A percentile compares a stretch with the other conserved stretches of the same genome.
Evolutionary conservation across 2,113 vertebrate species (phyloP).

Genomic region (Glareola pratincola): DNA sequence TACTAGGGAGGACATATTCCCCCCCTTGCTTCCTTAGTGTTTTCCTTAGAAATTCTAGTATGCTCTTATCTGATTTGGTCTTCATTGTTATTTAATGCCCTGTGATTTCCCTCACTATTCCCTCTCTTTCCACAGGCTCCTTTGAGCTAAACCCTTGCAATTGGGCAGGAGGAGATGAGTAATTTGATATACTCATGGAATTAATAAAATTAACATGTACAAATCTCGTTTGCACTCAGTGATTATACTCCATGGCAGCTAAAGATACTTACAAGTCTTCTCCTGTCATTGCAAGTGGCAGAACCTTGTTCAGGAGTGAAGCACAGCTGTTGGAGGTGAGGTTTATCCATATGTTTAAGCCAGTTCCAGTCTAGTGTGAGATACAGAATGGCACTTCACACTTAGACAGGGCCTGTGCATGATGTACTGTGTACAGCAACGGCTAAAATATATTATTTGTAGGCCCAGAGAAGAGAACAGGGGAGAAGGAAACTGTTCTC

Average conservation of each 20-base stretch:
- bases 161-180: background rate
- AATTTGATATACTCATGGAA: background rate
- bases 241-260: background rate
- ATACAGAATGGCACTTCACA: background rate
- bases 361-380: background rate
- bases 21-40: background rate
- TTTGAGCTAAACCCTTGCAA: background rate
- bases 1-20: background rate
- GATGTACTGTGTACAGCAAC: background rate
- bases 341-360: background rate
- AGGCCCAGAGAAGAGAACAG: background rate
- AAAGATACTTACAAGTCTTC: background rate
- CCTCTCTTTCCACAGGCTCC: background rate
- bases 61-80: background rate
- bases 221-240: background rate
- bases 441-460: background rate
- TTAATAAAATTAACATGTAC: background rate
- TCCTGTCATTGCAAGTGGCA: background rate
- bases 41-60: background rate
- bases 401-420: background rate
- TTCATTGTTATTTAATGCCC: background rate
- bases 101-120: background rate
- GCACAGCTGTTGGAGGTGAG: background rate
- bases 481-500: background rate
- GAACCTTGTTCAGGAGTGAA: background rate